These are phyloP conservation scores for Hippopotamyrus pictus DNA, from an alignment of 2,797 vertebrate species.

Conservation along the genomic window DNA sequence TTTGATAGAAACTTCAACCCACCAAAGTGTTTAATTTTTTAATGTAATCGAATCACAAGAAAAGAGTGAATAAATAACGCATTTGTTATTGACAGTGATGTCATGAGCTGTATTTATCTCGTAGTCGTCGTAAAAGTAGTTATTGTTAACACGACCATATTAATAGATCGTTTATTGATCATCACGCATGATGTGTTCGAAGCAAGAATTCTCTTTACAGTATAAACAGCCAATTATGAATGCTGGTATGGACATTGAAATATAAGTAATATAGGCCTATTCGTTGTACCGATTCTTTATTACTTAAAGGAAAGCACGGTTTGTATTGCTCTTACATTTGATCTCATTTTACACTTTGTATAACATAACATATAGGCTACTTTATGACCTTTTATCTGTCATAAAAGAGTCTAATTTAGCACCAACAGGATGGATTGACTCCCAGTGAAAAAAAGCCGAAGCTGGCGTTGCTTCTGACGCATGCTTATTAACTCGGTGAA, in stretches of 20 bases:
- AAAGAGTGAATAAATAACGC: background rate
- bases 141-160: background rate
- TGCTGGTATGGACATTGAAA: background rate
- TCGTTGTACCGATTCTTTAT: background rate
- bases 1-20: background rate
- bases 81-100: background rate
- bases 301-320: background rate
- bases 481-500: background rate
- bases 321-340: background rate
- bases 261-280: background rate
- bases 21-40: background rate
- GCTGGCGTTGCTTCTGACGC: background rate
- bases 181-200: background rate
- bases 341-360: background rate
- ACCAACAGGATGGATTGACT: conserved; percentile 16
- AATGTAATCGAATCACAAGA: background rate
- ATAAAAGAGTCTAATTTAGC: conserved; percentile 14
- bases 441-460: conserved; percentile 20
- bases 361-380: background rate
- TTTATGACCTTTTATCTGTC: background rate
- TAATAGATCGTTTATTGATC: background rate
- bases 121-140: background rate
- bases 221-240: background rate
- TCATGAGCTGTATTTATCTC: background rate
- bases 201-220: background rate